These are phyloP conservation scores for Podarcis muralis DNA, from an alignment of 2,113 vertebrate species.

Conservation along the genomic window DNA sequence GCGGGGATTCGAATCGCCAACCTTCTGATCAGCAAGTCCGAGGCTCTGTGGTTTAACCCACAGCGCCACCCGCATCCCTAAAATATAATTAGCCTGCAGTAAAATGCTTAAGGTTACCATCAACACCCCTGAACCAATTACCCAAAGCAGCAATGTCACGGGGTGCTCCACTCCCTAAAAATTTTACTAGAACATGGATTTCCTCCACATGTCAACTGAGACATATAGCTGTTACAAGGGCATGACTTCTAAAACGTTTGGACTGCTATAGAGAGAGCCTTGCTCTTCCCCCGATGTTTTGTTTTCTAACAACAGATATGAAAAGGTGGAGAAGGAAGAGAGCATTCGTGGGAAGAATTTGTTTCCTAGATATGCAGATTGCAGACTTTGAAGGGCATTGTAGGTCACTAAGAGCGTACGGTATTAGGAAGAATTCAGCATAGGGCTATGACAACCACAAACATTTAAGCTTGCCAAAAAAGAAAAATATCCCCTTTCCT, in stretches of 20 bases:
- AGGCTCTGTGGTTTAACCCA: no score
- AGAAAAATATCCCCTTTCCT: no score
- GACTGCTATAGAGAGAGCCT: not conserved
- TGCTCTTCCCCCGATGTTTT: not conserved
- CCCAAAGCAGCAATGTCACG: not conserved
- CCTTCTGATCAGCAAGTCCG: no score
- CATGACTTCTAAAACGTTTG: not conserved
- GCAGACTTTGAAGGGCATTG: not conserved
- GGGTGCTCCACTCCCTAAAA: not conserved
- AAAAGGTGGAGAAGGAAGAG: not conserved
- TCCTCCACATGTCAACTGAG: not conserved
- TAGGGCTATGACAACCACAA: no score
- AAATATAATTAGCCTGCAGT: not conserved
- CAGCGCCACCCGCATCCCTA: no score
- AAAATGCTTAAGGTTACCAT: not conserved
- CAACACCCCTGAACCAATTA: no score
- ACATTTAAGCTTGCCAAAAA: no score
- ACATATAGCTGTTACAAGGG: not conserved
- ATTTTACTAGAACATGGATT: not conserved
- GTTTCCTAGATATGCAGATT: not conserved
- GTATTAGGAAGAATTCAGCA: no score
- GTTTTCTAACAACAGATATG: not conserved
- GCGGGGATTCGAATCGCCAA: no score
- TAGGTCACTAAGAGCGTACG: not conserved
- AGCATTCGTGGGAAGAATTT: not conserved